phyloP scores from a whole-genome alignment of 2,797 vertebrate species.

The Crax fasciolata region DNA sequence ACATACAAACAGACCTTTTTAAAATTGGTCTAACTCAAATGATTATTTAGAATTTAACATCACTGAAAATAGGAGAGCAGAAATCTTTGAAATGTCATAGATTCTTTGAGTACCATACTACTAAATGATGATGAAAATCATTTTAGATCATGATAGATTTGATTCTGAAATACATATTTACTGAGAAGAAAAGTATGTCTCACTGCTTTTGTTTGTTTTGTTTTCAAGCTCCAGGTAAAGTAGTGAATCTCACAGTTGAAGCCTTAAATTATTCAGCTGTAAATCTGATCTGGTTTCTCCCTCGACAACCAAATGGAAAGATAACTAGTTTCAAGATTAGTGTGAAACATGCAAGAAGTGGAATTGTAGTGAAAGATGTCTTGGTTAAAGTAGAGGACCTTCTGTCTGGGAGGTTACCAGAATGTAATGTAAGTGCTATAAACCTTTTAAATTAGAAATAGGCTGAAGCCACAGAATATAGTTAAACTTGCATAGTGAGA shows the following conservation, averaged over 20 bases:
- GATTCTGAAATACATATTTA: neutral
- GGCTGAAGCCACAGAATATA: neutral
- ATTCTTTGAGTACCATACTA: neutral
- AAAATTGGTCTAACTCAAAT: neutral
- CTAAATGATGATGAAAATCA: neutral
- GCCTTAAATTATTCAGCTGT: constrained; percentile 92
- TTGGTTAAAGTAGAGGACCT: constrained; percentile 93
- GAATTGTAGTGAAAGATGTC: constrained; percentile 87
- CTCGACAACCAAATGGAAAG: constrained; percentile 94
- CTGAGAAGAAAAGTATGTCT: constrained; percentile 11
- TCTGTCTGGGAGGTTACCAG: constrained; percentile 91
- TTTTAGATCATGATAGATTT: neutral
- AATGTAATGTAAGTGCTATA: constrained; percentile 90
- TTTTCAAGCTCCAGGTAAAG: constrained; percentile 93
- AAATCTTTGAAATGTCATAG: neutral
- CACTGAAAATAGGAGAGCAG: neutral
- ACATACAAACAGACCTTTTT: neutral
- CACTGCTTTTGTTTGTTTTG: constrained; percentile 29
- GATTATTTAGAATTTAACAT: neutral
- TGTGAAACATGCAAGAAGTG: constrained; percentile 91
- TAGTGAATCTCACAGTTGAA: constrained; percentile 94
- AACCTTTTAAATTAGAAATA: constrained; percentile 23
- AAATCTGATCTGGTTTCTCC: constrained; percentile 94
- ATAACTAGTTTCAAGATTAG: constrained; percentile 96
- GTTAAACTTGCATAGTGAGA: neutral